Base-by-base conservation (phyloP, 2,888 invertebrate species). In the Zhuqinia jingwanae region DNA sequence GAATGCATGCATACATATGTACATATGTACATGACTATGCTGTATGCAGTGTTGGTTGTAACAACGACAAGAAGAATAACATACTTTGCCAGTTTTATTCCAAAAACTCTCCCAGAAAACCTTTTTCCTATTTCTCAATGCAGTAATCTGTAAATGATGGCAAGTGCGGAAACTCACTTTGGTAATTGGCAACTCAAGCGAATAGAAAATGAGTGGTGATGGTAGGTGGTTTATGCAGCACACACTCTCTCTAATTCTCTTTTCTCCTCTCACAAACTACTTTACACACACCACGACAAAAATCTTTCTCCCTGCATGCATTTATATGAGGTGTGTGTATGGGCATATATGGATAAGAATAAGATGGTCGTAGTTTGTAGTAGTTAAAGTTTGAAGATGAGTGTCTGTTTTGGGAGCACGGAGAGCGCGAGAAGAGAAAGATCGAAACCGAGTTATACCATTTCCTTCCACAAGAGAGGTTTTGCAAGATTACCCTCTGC, bases 111-210 rank as follows among this genome's bases (percentile, higher is more conserved):
- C 60, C 27, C 42, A 10, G 36, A 70, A 70, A 36, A 36, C 5
- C 60, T 53, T 42, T 36, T 73, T 36, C 77, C 30, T 77, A 56
- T 78, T 79, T 79, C 85, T 73, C 79, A 77, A 78, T 60, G 63
- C 70, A 76, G 85, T 86, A 86, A 86, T 86, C 85, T 86, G 85
- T 86, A 86, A 86, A 86, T 86, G 85, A 86, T 86, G 85, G 85
- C 53, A 86, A 86, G 85, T 86, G 85, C 53, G 85, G 85, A 86
- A 86, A 86, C 85, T 86, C 85, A 80, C 85, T 86, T 86, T 86
- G 76, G 85, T 86, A 86, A 86, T 86, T 86, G 85, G 85, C 85
- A 86, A 86, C 85, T 86, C 85, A 86, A 86, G 80, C 85, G 85
- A 86, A 86, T 86, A 80, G 85, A 86, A 86, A 86, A 86, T 86